A percentile compares a stretch with the other conserved stretches of the same genome.
These are phyloP conservation scores for Agriopis aurantiaria DNA, from an alignment of 2,888 invertebrate species.

Conservation along the genomic window DNA sequence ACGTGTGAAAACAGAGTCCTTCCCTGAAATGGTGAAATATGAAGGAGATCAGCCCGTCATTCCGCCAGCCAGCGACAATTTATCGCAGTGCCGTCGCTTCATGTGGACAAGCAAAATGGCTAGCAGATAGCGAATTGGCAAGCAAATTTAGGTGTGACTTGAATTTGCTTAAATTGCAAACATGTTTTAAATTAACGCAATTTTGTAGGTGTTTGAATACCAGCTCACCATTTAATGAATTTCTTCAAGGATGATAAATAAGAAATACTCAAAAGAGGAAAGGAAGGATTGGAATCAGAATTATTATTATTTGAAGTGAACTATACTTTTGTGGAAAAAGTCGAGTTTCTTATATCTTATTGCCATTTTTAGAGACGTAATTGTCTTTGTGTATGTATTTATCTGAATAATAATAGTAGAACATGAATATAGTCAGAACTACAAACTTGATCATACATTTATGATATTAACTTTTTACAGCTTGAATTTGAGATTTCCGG, in stretches of 20 bases:
- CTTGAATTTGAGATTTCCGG: too few species aligned
- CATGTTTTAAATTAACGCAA: slow-evolving; percentile 22
- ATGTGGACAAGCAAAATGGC: slow-evolving; percentile 46
- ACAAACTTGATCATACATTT: too few species aligned
- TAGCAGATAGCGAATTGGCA: slow-evolving; percentile 42
- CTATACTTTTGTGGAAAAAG: too few species aligned
- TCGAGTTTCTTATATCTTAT: too few species aligned
- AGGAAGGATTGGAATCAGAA: background rate
- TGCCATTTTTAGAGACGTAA: too few species aligned
- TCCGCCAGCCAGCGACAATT: slow-evolving; percentile 67
- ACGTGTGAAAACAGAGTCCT: slow-evolving; percentile 60
- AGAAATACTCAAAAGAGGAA: too few species aligned
- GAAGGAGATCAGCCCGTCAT: slow-evolving; percentile 71
- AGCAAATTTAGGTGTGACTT: slow-evolving; percentile 39
- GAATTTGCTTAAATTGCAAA: slow-evolving; percentile 27
- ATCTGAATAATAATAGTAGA: too few species aligned
- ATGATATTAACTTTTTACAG: too few species aligned
- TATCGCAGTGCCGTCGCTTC: slow-evolving; percentile 56
- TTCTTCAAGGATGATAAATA: too few species aligned
- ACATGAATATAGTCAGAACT: too few species aligned
- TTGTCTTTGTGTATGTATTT: too few species aligned
- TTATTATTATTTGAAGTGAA: too few species aligned
- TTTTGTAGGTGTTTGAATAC: slow-evolving; percentile 8
- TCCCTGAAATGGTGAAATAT: slow-evolving; percentile 74
- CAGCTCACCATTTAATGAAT: background rate